Evolutionary conservation across 2,797 vertebrate genomes (phyloP).

Genomic region (Pseudomugil tenellus): DNA sequence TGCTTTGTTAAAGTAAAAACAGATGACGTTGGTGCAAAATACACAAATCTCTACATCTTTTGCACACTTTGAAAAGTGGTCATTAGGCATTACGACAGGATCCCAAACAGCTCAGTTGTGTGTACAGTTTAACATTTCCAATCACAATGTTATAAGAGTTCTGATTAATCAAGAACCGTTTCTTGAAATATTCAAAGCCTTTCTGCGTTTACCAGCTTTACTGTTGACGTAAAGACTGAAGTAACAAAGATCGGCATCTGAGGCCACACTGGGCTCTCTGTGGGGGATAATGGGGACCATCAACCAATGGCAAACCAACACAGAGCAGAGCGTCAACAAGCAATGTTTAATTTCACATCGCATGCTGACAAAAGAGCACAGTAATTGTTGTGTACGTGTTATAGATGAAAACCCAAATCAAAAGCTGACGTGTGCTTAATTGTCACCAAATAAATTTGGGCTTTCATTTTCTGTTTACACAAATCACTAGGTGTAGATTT

Average conservation of each 20-base stretch:
- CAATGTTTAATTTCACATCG: conserved; percentile 69
- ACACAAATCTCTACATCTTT: conserved; percentile 41
- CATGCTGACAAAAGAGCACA: conserved; percentile 56
- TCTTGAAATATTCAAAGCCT: conserved; percentile 57
- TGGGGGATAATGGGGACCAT: conserved; percentile 49
- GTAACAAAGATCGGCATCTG: conserved; percentile 58
- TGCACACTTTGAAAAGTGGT: conserved; percentile 18
- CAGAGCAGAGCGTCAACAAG: conserved; percentile 60
- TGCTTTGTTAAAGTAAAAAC: conserved; percentile 32
- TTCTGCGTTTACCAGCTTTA: conserved; percentile 45
- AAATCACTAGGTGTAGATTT: conserved; percentile 44
- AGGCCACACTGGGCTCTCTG: conserved; percentile 49
- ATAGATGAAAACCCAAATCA: conserved; percentile 52
- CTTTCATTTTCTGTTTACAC: conserved; percentile 65
- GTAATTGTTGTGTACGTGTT: conserved; percentile 62
- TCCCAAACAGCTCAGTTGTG: conserved; percentile 32
- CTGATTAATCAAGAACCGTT: conserved; percentile 31
- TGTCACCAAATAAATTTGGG: conserved; percentile 55
- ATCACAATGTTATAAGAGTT: conserved; percentile 24
- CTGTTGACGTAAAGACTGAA: conserved; percentile 57
- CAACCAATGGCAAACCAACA: conserved; percentile 52
- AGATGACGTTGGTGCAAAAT: conserved; percentile 51
- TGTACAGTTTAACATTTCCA: conserved; percentile 31
- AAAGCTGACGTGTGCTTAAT: conserved; percentile 46
- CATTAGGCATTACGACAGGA: conserved; percentile 25